Percentiles rank a stretch among this genome's conserved stretches.
Evolutionary conservation across 2,113 vertebrate genomes (phyloP).

Genomic region (Meriones unguiculatus): DNA sequence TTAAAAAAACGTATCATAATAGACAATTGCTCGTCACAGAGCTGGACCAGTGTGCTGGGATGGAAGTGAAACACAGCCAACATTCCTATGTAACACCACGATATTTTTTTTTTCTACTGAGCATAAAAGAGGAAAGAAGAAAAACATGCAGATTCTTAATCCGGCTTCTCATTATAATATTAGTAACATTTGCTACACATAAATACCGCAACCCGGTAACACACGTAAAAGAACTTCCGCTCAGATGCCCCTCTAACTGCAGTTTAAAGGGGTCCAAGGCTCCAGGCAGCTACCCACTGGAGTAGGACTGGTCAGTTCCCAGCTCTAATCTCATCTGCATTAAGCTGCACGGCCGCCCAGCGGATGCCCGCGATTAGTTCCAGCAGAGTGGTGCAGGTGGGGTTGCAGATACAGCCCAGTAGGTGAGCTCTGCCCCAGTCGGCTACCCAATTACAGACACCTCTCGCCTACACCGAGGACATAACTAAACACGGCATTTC

Average conservation of each 20-base stretch:
- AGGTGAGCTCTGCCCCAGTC: constrained; percentile 84
- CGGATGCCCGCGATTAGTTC: constrained; percentile 88
- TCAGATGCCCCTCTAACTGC: constrained; percentile 81
- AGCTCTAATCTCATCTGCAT: constrained; percentile 89
- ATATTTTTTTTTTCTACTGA: constrained; percentile 72
- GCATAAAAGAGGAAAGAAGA: constrained; percentile 50
- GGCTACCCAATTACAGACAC: constrained; percentile 79
- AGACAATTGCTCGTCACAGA: constrained; percentile 50
- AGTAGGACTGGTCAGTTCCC: constrained; percentile 80
- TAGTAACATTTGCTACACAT: constrained; percentile 86
- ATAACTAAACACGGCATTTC: constrained; percentile 72
- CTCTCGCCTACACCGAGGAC: constrained; percentile 59
- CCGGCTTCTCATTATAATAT: constrained; percentile 78
- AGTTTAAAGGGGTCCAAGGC: constrained; percentile 77
- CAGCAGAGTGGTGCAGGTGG: constrained; percentile 88
- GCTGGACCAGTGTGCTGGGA: constrained; percentile 73
- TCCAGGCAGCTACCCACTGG: constrained; percentile 78
- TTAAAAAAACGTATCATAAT: constrained; percentile 67
- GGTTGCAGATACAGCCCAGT: constrained; percentile 84
- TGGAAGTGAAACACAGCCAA: constrained; percentile 78
- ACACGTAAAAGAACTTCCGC: constrained; percentile 81
- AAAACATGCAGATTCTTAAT: constrained; percentile 80
- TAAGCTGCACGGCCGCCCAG: constrained; percentile 84
- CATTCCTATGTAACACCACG: constrained; percentile 76
- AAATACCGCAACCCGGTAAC: constrained; percentile 85